Evolutionary conservation across 2,113 vertebrate species (phyloP).

Genomic region (Indri indri): DNA sequence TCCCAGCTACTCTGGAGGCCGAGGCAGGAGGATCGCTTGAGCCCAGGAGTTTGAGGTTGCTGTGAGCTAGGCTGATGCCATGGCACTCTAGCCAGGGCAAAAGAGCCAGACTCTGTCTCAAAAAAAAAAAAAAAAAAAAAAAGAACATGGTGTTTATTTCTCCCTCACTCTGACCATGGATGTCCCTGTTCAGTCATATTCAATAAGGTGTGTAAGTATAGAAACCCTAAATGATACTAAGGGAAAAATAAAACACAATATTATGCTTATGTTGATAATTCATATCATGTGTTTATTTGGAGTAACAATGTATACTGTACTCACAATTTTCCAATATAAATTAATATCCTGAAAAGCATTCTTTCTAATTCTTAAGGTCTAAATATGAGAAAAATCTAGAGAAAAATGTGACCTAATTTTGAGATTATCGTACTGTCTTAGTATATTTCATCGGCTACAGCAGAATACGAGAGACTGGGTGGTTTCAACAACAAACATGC

Average conservation of each 20-base stretch:
- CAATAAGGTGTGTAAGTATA: neutral
- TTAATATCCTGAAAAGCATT: neutral
- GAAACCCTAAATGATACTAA: neutral
- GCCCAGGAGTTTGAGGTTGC: too few relatives aligned
- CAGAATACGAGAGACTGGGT: too few relatives aligned
- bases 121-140: too few relatives aligned
- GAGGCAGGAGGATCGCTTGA: too few relatives aligned
- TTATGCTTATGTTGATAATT: neutral
- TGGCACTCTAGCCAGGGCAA: too few relatives aligned
- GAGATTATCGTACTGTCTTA: neutral
- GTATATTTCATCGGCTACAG: neutral
- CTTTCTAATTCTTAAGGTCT: neutral
- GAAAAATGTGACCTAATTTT: neutral
- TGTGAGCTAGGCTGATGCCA: too few relatives aligned
- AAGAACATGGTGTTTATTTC: too few relatives aligned
- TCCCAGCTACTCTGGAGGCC: too few relatives aligned
- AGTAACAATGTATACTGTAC: neutral
- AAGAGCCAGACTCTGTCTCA: too few relatives aligned
- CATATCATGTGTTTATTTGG: neutral
- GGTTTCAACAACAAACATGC: neutral
- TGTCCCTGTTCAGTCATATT: neutral
- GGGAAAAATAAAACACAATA: neutral
- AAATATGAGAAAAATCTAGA: neutral
- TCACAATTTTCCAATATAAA: neutral
- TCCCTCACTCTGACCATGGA: neutral